These are phyloP conservation scores for Carduelis carduelis DNA, from an alignment of 2,797 vertebrate genomes.

Conservation along the genomic window DNA sequence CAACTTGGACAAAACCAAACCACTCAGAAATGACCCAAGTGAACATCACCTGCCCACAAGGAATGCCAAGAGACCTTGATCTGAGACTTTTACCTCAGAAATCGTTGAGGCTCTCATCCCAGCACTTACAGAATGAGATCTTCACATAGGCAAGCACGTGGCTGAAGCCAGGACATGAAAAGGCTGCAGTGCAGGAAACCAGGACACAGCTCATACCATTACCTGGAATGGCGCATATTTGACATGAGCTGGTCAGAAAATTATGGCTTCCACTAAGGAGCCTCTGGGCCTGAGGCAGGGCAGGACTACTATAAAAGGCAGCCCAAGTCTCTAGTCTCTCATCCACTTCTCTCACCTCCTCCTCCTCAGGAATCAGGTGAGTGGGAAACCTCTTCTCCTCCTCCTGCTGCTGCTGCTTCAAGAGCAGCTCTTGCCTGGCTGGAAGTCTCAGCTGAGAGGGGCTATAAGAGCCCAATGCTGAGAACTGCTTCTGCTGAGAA, in stretches of 20 bases:
- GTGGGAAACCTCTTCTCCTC: too few species aligned
- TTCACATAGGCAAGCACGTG: neutral
- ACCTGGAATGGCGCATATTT: neutral
- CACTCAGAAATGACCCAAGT: neutral
- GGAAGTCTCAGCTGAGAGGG: accelerated
- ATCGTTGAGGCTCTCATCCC: too few species aligned
- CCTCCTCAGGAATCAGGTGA: too few species aligned
- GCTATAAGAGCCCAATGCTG: too few species aligned
- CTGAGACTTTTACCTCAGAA: too few species aligned
- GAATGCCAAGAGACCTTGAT: too few species aligned
- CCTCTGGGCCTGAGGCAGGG: accelerated
- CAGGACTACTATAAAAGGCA: neutral
- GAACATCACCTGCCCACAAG: too few species aligned
- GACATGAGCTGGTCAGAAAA: neutral
- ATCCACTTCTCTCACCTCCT: too few species aligned
- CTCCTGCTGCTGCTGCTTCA: too few species aligned
- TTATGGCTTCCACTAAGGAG: neutral
- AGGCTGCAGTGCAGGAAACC: neutral
- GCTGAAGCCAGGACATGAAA: neutral
- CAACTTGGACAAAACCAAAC: neutral
- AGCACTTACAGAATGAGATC: neutral
- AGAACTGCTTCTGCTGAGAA: too few species aligned
- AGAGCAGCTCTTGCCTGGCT: neutral
- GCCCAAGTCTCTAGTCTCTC: too few species aligned
- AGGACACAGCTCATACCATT: neutral